Conservation (phyloP, 2,113 vertebrate genomes). For the Leptosomus discolor region DNA sequence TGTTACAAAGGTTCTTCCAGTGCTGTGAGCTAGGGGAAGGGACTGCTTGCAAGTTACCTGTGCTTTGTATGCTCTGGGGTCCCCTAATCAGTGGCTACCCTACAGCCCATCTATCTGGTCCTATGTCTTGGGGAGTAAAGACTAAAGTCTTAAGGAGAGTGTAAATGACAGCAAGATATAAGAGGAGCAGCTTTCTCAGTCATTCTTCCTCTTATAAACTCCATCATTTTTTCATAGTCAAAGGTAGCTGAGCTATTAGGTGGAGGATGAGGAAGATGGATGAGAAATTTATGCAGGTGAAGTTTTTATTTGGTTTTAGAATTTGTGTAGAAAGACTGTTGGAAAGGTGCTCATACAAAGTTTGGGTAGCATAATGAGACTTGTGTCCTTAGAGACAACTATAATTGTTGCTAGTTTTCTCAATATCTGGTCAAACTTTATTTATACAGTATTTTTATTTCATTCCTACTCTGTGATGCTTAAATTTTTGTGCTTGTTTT, state of each 20-base stretch:
- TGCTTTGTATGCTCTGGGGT: neutral
- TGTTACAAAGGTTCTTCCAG: neutral
- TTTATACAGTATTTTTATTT: neutral
- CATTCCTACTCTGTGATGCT: neutral
- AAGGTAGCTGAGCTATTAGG: neutral
- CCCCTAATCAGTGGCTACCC: neutral
- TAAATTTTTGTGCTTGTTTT: neutral
- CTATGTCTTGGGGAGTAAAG: neutral
- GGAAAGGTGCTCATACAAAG: neutral
- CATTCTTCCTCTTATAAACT: neutral
- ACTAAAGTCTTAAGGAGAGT: neutral
- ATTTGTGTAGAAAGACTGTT: neutral
- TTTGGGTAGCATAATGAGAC: neutral
- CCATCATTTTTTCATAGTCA: neutral
- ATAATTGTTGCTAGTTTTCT: neutral
- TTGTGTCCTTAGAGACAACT: neutral
- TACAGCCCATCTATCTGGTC: neutral
- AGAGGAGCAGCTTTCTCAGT: neutral
- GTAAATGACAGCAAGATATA: neutral
- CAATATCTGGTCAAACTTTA: neutral
- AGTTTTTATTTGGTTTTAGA: neutral
- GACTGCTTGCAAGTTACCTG: accelerated
- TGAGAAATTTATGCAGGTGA: neutral
- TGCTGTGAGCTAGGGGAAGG: neutral
- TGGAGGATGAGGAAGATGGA: neutral